Evolutionary conservation across 2,113 vertebrate species (phyloP).

Genomic region (Cnemophilus loriae): DNA sequence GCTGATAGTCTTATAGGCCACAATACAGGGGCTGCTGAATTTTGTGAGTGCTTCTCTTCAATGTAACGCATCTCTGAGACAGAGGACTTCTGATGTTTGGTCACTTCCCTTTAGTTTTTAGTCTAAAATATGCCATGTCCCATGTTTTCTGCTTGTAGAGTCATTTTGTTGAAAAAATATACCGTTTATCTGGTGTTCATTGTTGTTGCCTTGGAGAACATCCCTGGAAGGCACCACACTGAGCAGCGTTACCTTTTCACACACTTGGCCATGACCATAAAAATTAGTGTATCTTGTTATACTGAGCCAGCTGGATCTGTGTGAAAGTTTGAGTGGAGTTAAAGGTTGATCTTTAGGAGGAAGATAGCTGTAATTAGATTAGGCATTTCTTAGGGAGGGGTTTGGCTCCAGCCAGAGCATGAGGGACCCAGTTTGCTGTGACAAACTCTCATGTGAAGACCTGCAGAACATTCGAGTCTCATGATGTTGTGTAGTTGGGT

Average conservation of each 20-base stretch:
- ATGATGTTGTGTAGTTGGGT: not conserved
- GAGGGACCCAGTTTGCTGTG: rapidly evolving
- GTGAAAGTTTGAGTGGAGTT: not conserved
- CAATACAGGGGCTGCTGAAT: not conserved
- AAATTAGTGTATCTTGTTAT: not conserved
- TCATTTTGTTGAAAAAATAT: not conserved
- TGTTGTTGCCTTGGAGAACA: not conserved
- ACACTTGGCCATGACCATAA: not conserved
- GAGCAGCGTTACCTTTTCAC: not conserved
- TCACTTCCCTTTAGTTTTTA: not conserved
- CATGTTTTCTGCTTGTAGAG: not conserved
- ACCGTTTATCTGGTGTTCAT: not conserved
- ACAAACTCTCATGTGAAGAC: not conserved
- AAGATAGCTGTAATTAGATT: not conserved
- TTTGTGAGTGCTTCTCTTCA: not conserved
- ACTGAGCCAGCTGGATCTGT: not conserved
- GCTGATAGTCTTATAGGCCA: not conserved
- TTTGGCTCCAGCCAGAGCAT: not conserved
- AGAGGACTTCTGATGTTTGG: not conserved
- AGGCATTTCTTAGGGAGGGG: not conserved
- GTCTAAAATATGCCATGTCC: not conserved
- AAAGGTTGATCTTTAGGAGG: not conserved
- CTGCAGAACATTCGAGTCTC: not conserved
- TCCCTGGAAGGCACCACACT: not conserved
- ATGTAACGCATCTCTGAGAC: not conserved